Evolutionary conservation across 2,888 invertebrate genomes (phyloP).

Genomic region (Trissoscelio sp.): DNA sequence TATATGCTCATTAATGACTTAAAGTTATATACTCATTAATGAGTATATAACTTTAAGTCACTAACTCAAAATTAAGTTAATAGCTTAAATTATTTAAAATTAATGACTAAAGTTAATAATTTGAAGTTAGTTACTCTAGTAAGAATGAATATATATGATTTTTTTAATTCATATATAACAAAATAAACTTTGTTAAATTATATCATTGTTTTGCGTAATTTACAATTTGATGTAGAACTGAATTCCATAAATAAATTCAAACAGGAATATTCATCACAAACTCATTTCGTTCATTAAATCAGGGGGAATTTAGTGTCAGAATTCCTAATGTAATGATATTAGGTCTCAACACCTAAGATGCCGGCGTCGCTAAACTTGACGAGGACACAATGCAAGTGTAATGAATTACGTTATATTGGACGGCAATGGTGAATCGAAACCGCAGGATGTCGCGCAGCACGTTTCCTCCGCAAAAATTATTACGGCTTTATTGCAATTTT

Average conservation of each 20-base stretch:
- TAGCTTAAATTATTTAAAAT: no score
- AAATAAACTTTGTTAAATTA: slow-evolving; percentile 11
- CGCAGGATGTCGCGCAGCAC: slow-evolving; percentile 56
- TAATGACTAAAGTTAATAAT: no score
- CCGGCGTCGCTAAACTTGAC: slow-evolving; percentile 75
- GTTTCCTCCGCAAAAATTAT: slow-evolving; percentile 40
- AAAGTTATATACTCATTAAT: no score
- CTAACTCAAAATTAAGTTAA: no score
- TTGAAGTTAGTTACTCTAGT: no score
- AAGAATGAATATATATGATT: no score
- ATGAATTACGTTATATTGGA: slow-evolving; percentile 79
- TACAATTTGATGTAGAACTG: slow-evolving; percentile 6
- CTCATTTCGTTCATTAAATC: slow-evolving; percentile 58
- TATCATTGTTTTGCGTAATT: slow-evolving; percentile 16
- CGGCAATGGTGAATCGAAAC: slow-evolving; percentile 66
- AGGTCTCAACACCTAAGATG: slow-evolving; percentile 74
- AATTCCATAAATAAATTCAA: slow-evolving; percentile 50
- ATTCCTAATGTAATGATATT: slow-evolving; percentile 71
- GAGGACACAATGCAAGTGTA: slow-evolving; percentile 77
- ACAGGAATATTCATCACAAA: slow-evolving; percentile 40
- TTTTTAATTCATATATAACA: no score
- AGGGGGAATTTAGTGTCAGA: slow-evolving; percentile 57
- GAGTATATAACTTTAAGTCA: no score
- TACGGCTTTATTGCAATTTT: slow-evolving; percentile 36
- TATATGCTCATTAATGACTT: no score